phyloP scores from a whole-genome alignment of 2,888 invertebrate species.

The Dicyrtoma fusca region DNA sequence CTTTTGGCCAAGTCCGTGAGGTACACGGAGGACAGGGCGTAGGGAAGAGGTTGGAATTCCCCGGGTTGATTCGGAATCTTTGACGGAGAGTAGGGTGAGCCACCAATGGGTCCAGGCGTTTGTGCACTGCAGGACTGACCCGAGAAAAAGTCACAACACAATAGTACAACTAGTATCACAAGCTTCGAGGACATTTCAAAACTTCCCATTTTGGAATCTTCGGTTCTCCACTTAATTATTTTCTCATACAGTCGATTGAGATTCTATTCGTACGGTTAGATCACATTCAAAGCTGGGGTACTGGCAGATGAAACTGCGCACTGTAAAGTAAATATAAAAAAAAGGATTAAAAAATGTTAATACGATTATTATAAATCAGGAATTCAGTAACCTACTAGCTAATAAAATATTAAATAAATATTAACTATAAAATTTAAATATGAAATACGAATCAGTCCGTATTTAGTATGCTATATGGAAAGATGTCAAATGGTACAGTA shows the following conservation, averaged over 20 bases:
- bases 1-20: constrained; percentile 51
- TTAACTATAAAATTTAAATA: too few relatives aligned
- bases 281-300: background rate
- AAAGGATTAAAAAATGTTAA: too few relatives aligned
- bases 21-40: constrained; percentile 54
- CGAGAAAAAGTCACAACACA: constrained; percentile 7
- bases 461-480: too few relatives aligned
- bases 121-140: background rate
- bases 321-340: too few relatives aligned
- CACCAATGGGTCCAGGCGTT: constrained; percentile 35
- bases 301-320: too few relatives aligned
- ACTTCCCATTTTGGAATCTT: constrained; percentile 3
- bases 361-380: too few relatives aligned
- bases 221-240: too few relatives aligned
- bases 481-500: too few relatives aligned
- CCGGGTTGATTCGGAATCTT: background rate
- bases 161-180: constrained; percentile 8
- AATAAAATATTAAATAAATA: too few relatives aligned
- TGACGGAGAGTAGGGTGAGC: constrained; percentile 24
- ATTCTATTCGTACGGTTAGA: background rate
- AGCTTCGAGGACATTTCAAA: background rate
- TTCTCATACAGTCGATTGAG: background rate
- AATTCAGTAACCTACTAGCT: too few relatives aligned
- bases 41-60: constrained; percentile 45
- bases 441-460: too few relatives aligned